Conservation (phyloP, 1,140 invertebrate genomes). For the Idris sp. region DNA sequence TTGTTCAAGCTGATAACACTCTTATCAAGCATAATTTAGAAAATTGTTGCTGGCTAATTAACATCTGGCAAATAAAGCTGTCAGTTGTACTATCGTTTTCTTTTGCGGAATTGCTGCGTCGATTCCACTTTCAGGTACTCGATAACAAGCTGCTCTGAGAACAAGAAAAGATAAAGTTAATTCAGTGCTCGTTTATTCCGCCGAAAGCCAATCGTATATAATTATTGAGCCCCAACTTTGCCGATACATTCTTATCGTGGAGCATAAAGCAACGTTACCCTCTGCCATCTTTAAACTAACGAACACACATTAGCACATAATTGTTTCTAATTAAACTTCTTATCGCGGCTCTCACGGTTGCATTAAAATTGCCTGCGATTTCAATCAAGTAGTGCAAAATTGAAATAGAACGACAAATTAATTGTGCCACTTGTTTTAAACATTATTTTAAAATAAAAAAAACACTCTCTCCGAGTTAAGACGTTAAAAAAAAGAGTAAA, state of each 20-base stretch:
- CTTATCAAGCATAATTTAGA: no score
- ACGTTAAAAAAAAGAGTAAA: constrained; percentile 38
- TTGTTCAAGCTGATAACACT: no score
- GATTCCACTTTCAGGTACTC: no score
- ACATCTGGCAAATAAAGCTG: constrained; percentile 12
- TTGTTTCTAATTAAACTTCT: constrained; percentile 56
- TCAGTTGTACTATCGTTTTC: constrained; percentile 13
- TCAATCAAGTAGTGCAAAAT: constrained; percentile 19
- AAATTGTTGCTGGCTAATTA: no score
- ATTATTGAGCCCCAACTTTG: constrained; percentile 30
- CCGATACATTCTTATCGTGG: constrained; percentile 40
- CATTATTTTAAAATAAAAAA: no score
- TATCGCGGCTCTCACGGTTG: constrained; percentile 27
- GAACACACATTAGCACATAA: constrained; percentile 40
- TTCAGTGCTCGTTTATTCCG: constrained; percentile 35
- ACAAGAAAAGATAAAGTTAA: no score
- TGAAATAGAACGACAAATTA: constrained; percentile 10
- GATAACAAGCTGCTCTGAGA: no score
- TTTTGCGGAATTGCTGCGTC: no score
- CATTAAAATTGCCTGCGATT: constrained; percentile 34
- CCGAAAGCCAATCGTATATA: constrained; percentile 1
- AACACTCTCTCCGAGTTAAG: no score
- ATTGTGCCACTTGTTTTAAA: no score
- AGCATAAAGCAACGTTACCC: constrained; percentile 20
- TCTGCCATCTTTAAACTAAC: background rate